Evolutionary conservation across 2,888 invertebrate genomes (phyloP).

Genomic region (Boloria euphrosyne): DNA sequence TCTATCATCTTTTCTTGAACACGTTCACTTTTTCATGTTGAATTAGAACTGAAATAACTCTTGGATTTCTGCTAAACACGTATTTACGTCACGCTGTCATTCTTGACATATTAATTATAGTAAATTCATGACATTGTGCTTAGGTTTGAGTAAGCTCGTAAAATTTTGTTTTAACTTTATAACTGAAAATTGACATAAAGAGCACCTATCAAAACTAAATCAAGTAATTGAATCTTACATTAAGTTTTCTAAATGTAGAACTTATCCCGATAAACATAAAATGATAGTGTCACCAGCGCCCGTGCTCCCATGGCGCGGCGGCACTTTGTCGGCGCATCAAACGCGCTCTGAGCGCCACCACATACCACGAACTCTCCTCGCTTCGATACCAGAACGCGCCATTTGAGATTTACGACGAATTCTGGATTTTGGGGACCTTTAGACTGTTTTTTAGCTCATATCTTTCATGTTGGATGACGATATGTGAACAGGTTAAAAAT

Average conservation of each 20-base stretch:
- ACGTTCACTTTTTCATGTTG: no score
- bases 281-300: not conserved
- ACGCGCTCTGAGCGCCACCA: constrained; percentile 44
- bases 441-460: constrained; percentile 13
- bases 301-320: constrained; percentile 38
- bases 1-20: no score
- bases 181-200: not conserved
- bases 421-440: constrained; percentile 32
- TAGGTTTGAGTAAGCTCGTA: no score
- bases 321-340: constrained; percentile 77
- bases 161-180: no score
- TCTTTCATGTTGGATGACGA: constrained; percentile 1
- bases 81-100: no score
- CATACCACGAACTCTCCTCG: constrained; percentile 49
- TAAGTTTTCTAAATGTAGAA: not conserved
- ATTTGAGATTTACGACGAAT: constrained; percentile 43
- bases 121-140: no score
- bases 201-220: not conserved
- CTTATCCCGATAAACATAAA: not conserved
- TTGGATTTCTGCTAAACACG: no score
- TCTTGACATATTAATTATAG: no score
- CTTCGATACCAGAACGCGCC: constrained; percentile 46
- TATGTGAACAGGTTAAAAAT: constrained; percentile 4
- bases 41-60: no score
- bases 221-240: not conserved